Base-by-base conservation (phyloP, 2,797 vertebrate species). In the Poliocrania exsul region DNA sequence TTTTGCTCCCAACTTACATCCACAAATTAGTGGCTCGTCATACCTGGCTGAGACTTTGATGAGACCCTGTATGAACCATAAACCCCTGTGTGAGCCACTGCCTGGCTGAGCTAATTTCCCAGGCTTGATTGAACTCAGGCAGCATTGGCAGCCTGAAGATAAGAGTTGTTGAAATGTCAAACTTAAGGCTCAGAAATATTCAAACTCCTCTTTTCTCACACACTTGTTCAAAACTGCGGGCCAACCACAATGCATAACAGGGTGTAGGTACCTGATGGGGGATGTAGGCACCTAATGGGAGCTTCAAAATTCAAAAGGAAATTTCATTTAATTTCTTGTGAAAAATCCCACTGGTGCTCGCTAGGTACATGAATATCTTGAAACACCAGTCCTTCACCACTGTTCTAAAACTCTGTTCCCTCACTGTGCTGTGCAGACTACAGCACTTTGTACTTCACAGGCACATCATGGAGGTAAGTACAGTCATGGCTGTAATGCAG, bases 211-310 rank as follows among this genome's bases (percentile, higher is more conserved):
- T 54, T 74, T 67, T 61, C 40, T 78, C 75, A 74, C 42, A 67
- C 10, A 5, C 5, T 38, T 46, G 3, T 51, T 57, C 51, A 46
- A 50, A 18, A 4, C 49, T 17, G 28, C n/a, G 64, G 38, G 75
- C 18, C 72, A 62, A 13, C 20, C 26, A 51, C 44, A 62, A n/a
- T 0, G 2, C 3, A 0, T 19, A 44, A 56, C 1, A 44, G 4
- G 9, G 6, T 26, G 7, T 25, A 62, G 28, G 24, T 26, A 75
- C 19, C 23, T 33, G 40, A 16, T 13, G 16, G 60, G 62, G 37
- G 11, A 56, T 31, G 25, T 3, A 47, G 23, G 18, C 3, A 54
- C 24, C 5, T 7, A 37, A 8, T 21, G 23, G 14, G 69, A 62
- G 23, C 29, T 69, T 77, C 28, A 25, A 37, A 69, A 54, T 53